Conservation (phyloP, 2,113 vertebrate genomes). For the Percopsis transmontana region DNA sequence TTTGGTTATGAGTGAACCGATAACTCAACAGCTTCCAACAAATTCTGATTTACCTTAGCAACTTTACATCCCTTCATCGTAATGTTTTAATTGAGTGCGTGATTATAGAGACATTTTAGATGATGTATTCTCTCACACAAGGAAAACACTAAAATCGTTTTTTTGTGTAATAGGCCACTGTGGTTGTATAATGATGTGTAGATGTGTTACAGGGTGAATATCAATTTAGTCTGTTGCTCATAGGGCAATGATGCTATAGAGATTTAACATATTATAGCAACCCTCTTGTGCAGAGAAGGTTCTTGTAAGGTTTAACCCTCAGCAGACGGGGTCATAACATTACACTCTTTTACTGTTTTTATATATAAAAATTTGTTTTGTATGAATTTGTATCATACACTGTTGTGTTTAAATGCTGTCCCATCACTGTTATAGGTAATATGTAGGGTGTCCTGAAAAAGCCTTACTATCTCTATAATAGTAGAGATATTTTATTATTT, state of each 20-base stretch:
- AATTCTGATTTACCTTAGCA: background rate
- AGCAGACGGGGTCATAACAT: too few relatives aligned
- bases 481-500: too few relatives aligned
- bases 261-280: background rate
- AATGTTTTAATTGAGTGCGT: constrained; percentile 5
- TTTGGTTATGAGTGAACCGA: constrained; percentile 45
- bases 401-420: background rate
- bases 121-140: background rate
- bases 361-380: background rate
- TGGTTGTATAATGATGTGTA: background rate
- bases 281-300: background rate
- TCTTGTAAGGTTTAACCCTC: background rate
- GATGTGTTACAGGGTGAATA: background rate
- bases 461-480: too few relatives aligned
- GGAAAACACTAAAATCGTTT: background rate
- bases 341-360: background rate
- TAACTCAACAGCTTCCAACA: constrained; percentile 10
- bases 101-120: background rate
- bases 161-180: background rate
- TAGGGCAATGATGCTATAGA: background rate
- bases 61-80: background rate
- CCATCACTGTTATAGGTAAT: constrained; percentile 1
- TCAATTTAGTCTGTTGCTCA: constrained; percentile 3
- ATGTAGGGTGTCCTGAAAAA: background rate
- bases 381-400: background rate